Base-by-base conservation (phyloP, 2,797 vertebrate species). In the Helostoma temminkii region DNA sequence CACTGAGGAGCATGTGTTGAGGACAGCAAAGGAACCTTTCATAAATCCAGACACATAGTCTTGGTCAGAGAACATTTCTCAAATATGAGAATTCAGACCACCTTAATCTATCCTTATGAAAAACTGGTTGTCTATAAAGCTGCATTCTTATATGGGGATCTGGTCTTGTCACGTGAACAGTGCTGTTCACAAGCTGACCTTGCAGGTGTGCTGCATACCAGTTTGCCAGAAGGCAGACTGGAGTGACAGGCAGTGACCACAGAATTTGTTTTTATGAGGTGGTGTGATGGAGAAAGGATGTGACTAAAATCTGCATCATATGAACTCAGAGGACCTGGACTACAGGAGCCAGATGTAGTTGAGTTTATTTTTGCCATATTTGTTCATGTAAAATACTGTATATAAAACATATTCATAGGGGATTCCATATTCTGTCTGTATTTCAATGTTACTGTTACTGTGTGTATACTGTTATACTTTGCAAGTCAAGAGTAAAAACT, bases 1-100 rank as follows among this genome's bases (percentile, higher is more conserved):
- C 49, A 81, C 69, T 74, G 60, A 75, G 61, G 57, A 78, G 34
- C 22, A 1, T 49, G 37, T 82, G 80, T 86, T 66, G 53, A 54
- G 34, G 26, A 57, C 30, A 71, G 71, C 32, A 85, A 88, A 84
- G 75, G 32, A 34, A 53, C 45, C 71, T 83, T 88, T 88, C 81
- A 88, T 78, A 53, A 78, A 68, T 48, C 15, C 63, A 72, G 50
- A 71, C 37, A 37, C 26, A 46, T 36, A 60, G 26, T 32, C 43
- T 25, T 30, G 70, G 59, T 53, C 26, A 22, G 57, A 46, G 64
- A 66, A 43, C 9, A 71, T 21, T 26, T 32, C 45, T 72, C 42
- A 70, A 66, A 71, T 50, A 59, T 2, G 45, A 58, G 57, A 32
- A 74, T 45, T 49, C 22, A 37, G 15, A 64, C 14, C 19, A 59